phyloP scores from a whole-genome alignment of 1,140 invertebrate genomes.

The Eulimnadia texana region DNA sequence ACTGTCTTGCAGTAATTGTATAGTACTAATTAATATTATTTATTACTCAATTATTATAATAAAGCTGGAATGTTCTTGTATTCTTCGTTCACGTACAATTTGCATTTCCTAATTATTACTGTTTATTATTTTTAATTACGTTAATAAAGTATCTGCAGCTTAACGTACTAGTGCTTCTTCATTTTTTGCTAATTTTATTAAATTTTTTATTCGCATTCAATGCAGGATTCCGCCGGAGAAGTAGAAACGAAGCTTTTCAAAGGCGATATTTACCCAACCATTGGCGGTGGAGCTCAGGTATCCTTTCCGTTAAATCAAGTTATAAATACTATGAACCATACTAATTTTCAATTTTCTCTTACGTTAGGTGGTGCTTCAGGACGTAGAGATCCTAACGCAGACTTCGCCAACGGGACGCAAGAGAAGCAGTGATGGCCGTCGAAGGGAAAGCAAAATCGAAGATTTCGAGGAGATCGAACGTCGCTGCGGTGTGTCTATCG shows the following conservation, averaged over 20 bases:
- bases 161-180: too few species aligned
- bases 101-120: too few species aligned
- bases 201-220: background rate
- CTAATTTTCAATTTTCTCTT: background rate
- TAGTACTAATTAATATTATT: too few species aligned
- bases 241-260: conserved; percentile 86
- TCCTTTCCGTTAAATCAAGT: background rate
- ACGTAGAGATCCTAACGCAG: conserved; percentile 82
- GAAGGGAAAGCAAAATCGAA: background rate
- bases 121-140: background rate
- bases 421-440: conserved; percentile 9
- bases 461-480: conserved; percentile 9
- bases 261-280: conserved; percentile 82
- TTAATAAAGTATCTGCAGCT: background rate
- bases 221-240: conserved; percentile 69
- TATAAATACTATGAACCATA: too few species aligned
- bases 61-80: too few species aligned
- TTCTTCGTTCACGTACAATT: too few species aligned
- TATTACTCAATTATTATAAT: too few species aligned
- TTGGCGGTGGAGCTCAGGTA: conserved; percentile 76
- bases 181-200: too few species aligned
- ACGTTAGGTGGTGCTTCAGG: conserved; percentile 65
- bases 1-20: too few species aligned
- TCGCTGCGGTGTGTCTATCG: conserved; percentile 18
- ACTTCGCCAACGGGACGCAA: conserved; percentile 45